Conservation (phyloP, 2,113 vertebrate species). For the Dasyprocta punctata region DNA sequence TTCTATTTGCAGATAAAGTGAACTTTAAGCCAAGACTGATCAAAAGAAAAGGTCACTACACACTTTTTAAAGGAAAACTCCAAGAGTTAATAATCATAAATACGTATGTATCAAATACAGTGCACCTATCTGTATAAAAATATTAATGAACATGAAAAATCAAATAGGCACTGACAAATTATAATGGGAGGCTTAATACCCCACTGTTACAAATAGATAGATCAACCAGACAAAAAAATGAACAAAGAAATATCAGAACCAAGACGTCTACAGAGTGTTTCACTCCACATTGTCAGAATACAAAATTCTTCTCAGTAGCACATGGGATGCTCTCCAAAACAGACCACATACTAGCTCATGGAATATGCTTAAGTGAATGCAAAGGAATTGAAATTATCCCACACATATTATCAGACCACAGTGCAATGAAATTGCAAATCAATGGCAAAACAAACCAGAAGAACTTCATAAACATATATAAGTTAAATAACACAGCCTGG, state of each 20-base stretch:
- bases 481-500: neutral
- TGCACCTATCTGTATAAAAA: neutral
- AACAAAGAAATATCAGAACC: neutral
- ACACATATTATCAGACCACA: neutral
- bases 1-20: neutral
- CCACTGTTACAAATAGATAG: neutral
- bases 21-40: neutral
- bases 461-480: neutral
- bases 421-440: neutral
- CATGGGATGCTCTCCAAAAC: neutral
- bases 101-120: neutral
- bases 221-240: neutral
- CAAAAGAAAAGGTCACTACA: neutral
- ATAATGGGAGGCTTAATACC: neutral
- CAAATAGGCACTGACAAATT: neutral
- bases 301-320: neutral
- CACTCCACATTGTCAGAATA: neutral
- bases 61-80: neutral
- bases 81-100: neutral
- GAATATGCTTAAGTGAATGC: neutral
- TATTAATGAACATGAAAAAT: neutral
- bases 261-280: neutral
- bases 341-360: neutral
- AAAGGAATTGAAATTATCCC: neutral
- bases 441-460: neutral